Evolutionary conservation across 2,888 invertebrate species (phyloP).

Genomic region (Rhimphoctona megacephalus): DNA sequence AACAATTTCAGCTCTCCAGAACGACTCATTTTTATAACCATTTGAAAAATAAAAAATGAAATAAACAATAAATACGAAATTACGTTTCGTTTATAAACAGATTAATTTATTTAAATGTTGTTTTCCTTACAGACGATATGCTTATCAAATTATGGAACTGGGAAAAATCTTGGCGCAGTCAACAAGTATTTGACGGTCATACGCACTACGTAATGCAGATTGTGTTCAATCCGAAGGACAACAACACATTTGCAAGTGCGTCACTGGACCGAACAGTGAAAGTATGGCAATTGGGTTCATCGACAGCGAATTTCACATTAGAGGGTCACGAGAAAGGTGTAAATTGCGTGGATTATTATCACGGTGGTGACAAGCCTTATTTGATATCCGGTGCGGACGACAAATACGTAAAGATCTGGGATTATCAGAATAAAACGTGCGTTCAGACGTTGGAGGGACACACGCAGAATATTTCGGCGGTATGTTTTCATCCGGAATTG

Average conservation of each 20-base stretch:
- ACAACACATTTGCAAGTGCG: constrained; percentile 99
- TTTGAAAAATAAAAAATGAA: background rate
- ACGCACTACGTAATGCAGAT: constrained; percentile 99
- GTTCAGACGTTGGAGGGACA: constrained; percentile 99
- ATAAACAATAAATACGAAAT: background rate
- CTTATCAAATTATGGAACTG: constrained; percentile 99
- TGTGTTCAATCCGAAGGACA: constrained; percentile 99
- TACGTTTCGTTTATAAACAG: background rate
- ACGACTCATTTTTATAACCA: too few relatives aligned
- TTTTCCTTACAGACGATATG: constrained; percentile 93
- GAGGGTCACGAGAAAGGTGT: constrained; percentile 99
- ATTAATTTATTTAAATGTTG: background rate
- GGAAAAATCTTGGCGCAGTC: constrained; percentile 99
- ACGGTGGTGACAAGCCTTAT: constrained; percentile 99
- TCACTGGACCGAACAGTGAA: constrained; percentile 99
- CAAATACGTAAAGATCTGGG: constrained; percentile 99
- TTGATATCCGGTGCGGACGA: constrained; percentile 99
- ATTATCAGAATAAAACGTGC: constrained; percentile 99
- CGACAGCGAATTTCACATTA: constrained; percentile 98
- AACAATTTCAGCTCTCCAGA: too few relatives aligned
- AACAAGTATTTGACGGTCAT: constrained; percentile 99
- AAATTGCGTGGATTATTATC: constrained; percentile 99
- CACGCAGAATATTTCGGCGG: constrained; percentile 97
- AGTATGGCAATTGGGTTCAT: constrained; percentile 99
- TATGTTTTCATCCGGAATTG: constrained; percentile 98